A percentile compares a stretch with the other conserved stretches of the same genome.
phyloP scores from a whole-genome alignment of 2,797 vertebrate genomes.

The Pitangus sulphuratus region DNA sequence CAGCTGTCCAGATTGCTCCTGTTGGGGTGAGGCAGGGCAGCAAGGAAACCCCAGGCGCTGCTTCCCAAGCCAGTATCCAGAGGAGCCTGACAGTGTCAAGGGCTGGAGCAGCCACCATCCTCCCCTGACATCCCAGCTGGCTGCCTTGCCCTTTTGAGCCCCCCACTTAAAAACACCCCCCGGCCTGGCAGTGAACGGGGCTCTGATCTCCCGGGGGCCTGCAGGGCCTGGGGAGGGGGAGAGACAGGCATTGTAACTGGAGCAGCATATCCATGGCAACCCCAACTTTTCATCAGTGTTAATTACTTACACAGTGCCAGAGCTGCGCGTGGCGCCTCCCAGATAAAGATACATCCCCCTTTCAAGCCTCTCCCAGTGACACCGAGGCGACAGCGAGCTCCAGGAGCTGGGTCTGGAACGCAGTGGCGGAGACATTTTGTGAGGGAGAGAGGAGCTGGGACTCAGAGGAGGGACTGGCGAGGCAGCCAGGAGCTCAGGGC shows the following conservation, averaged over 20 bases:
- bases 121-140: neutral
- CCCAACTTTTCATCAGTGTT: slow-evolving; percentile 48
- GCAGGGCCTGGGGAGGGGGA: neutral
- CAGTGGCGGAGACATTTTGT: neutral
- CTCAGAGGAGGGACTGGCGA: neutral
- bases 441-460: neutral
- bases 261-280: slow-evolving; percentile 51
- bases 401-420: neutral
- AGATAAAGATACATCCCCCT: neutral
- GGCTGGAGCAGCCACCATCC: neutral
- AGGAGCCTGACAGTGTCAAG: neutral
- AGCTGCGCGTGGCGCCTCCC: neutral
- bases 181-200: neutral
- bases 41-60: neutral
- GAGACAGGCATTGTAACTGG: neutral
- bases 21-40: neutral
- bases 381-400: neutral
- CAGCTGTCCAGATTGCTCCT: neutral
- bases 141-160: neutral
- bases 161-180: neutral
- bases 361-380: neutral
- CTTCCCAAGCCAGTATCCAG: neutral
- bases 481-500: neutral
- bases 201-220: neutral
- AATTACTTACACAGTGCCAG: slow-evolving; percentile 2